phyloP scores from a whole-genome alignment of 2,888 invertebrate genomes.

The Muscina levida region DNA sequence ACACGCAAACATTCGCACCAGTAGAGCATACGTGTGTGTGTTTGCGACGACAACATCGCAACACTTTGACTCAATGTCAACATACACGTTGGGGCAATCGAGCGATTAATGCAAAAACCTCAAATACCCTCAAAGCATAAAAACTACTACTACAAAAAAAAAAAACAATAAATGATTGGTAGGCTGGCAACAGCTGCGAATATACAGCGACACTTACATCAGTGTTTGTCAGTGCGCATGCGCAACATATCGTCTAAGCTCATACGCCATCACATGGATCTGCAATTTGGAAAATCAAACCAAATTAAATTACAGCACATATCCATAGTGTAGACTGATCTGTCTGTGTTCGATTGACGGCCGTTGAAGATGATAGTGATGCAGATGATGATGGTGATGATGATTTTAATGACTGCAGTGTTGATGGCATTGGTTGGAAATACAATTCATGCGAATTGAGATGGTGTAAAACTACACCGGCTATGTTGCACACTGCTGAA shows the following conservation, averaged over 20 bases:
- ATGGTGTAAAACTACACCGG: too few relatives aligned
- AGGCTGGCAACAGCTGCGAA: too few relatives aligned
- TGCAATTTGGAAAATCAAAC: slow-evolving; percentile 52
- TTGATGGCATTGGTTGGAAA: slow-evolving; percentile 30
- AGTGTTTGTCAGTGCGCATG: not conserved
- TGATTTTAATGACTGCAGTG: not conserved
- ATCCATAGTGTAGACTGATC: too few relatives aligned
- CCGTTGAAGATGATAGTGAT: slow-evolving; percentile 2
- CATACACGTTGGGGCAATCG: slow-evolving; percentile 29
- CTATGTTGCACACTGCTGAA: too few relatives aligned
- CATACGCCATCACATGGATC: not conserved
- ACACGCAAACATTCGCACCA: not conserved
- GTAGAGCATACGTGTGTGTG: not conserved
- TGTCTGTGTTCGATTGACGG: too few relatives aligned
- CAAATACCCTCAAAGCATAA: not conserved
- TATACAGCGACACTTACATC: not conserved
- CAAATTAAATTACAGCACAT: slow-evolving; percentile 41
- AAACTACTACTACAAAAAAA: too few relatives aligned
- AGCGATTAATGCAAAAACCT: slow-evolving; percentile 24
- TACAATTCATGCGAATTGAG: too few relatives aligned
- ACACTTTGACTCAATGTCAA: slow-evolving; percentile 30
- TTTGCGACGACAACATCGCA: slow-evolving; percentile 7
- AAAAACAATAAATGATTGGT: not conserved
- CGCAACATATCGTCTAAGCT: not conserved
- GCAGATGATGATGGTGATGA: slow-evolving; percentile 21